These are phyloP conservation scores for Agraylea sexmaculata DNA, from an alignment of 1,140 invertebrate species.

Conservation along the genomic window DNA sequence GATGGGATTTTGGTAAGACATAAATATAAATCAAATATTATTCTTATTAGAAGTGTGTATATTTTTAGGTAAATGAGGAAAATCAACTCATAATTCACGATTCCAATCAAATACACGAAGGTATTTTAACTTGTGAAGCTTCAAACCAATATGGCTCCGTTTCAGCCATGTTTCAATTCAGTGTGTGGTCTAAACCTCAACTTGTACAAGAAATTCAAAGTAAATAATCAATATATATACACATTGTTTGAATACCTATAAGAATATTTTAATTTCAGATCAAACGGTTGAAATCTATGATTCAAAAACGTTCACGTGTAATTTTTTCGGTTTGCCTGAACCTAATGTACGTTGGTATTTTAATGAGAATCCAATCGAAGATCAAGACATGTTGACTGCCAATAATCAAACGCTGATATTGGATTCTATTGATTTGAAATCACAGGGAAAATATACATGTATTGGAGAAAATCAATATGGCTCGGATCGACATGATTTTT, in stretches of 20 bases:
- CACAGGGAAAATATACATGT: slow-evolving; percentile 27
- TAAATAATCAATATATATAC: slow-evolving; percentile 2
- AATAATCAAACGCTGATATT: slow-evolving; percentile 20
- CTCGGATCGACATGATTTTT: neutral
- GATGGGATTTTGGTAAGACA: neutral
- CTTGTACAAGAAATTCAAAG: slow-evolving; percentile 5
- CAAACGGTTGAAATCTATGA: slow-evolving; percentile 6
- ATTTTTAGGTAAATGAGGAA: slow-evolving; percentile 1
- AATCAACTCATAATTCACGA: slow-evolving; percentile 5
- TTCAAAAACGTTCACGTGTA: slow-evolving; percentile 1
- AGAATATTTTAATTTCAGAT: slow-evolving; percentile 7
- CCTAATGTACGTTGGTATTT: slow-evolving; percentile 8
- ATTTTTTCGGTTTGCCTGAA: slow-evolving; percentile 1
- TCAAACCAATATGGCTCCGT: slow-evolving; percentile 2
- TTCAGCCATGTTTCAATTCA: neutral
- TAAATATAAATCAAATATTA: neutral
- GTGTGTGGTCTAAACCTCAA: slow-evolving; percentile 3
- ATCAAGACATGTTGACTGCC: neutral
- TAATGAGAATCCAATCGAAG: slow-evolving; percentile 3
- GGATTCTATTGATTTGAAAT: slow-evolving; percentile 24
- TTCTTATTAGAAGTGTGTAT: neutral
- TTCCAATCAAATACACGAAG: slow-evolving; percentile 1
- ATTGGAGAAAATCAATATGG: slow-evolving; percentile 27
- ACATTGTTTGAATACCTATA: neutral
- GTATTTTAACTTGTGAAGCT: slow-evolving; percentile 6